Base-by-base conservation (phyloP, 1,140 invertebrate species). In the Meloidogyne hapla region DNA sequence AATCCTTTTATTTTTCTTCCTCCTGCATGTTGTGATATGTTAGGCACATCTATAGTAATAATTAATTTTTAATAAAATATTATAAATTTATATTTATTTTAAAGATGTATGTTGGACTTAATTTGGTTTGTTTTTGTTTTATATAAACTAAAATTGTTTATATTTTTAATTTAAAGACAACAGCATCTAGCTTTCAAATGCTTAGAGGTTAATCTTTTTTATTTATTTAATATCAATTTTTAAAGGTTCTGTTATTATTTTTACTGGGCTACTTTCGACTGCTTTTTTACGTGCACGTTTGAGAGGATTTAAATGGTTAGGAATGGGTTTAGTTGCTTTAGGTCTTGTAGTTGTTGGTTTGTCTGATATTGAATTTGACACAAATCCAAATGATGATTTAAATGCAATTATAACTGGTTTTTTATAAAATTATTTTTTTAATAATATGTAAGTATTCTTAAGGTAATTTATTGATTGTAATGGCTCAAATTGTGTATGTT, bases 101-200 rank as follows among this genome's bases (percentile, higher is more conserved):
- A 13, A 40, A 81, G 56, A 94, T 95, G 92, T 94, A 96, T 79
- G 90, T 96, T 67, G 94, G 94, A 10, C 89, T 98, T 21, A 95
- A 91, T 83, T 88, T 98, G 48, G 48, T 56, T 56, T 2, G 48
- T 56, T 56, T 56, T 56, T n/a, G 8, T 5, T 48, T 48, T 48
- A 56, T 6, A n/a, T 18, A 42, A 42, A 12, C n/a, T 56, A 15
- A 56, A 18, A 18, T 48, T 48, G 4, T 18, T 48, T 6, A 4
- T 48, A 18, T 48, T 15, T 56, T n/a, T n/a, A 5, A n/a, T n/a
- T 56, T 9, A 21, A 56, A 56, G 80, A 98, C 95, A 0, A 95
- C 93, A 87, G 92, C 93, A 1, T 95, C 93, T 73, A 95, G 94
- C 85, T 97, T 96, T 87, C 95, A 97, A 90, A 98, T 98, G 95